Evolutionary conservation across 2,113 vertebrate species (phyloP), one percentile per base, ranked within the genome.

Genomic region (Syrmaticus mikado): DNA sequence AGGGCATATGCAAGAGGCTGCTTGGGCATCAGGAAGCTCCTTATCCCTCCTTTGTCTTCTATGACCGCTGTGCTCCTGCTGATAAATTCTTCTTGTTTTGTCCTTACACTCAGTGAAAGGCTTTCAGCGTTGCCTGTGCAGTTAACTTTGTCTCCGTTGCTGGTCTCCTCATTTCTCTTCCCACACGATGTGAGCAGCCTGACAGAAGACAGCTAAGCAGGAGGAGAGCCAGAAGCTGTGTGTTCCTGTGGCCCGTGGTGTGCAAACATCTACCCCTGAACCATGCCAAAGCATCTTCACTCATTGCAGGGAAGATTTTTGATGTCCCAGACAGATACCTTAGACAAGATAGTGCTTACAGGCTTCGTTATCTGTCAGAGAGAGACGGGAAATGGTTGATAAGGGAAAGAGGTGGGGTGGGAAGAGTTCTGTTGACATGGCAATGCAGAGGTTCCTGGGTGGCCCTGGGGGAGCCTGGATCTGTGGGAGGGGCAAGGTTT

Each of bases 311-410:
- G 85, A 83, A 74, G 53, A 53, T 4, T 52, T 87, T 58, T 77
- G 92, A 89, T 95, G 94, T 74, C 66, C 91, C 85, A 94, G 81
- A 72, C 65, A 90, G 91, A 96, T 94, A 94, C 67, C 34, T 24
- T 90, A 85, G 91, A 91, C 77, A 82, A 95, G 92, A 87, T 76
- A 74, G 91, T 86, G 61, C 84, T 91, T 91, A 84, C 4, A 41
- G 64, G 15, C 92, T 87, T 94, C 65, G 38, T 93, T 95, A 94
- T 66, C 94, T 89, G 85, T 40, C 67, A 55, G 80, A 61, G 41
- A 60, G 82, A 83, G 87, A 87, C 13, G 10, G 87, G 75, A 86
- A 85, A 82, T 13, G 38, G 19, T 6, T 43, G 91, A 92, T 88
- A 95, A 95, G 46, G 50, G 66, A 53, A 79, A 64, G 68, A 57